phyloP scores from a whole-genome alignment of 2,113 vertebrate species.

The Cairina moschata region DNA sequence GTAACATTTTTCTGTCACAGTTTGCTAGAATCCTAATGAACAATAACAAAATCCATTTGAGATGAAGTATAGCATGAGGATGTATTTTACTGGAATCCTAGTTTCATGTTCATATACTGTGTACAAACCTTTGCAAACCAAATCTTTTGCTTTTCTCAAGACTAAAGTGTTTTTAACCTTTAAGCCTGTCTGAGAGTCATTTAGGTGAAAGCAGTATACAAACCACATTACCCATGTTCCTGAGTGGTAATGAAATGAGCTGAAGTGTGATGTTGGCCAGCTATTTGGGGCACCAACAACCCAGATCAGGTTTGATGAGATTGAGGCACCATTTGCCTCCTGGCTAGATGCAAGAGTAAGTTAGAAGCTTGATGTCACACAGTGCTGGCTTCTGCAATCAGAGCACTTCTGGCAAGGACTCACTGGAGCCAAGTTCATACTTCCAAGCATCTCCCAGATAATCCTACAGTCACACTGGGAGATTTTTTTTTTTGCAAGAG shows the following conservation, averaged over 20 bases:
- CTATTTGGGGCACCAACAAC: background rate
- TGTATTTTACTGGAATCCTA: background rate
- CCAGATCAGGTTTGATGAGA: rapidly evolving
- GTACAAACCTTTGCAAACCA: background rate
- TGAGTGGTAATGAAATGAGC: background rate
- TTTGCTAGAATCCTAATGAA: background rate
- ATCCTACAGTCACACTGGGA: background rate
- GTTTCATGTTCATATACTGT: background rate
- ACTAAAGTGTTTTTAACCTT: background rate
- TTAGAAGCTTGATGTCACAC: background rate
- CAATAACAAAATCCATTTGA: background rate
- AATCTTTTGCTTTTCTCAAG: background rate
- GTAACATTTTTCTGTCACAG: background rate
- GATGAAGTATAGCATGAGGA: background rate
- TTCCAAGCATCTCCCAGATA: background rate
- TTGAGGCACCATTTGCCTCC: background rate
- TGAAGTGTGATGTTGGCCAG: background rate
- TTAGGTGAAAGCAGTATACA: background rate
- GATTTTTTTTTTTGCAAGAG: background rate
- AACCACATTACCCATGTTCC: background rate
- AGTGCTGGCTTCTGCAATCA: background rate
- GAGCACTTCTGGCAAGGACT: background rate
- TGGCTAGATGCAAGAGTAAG: background rate
- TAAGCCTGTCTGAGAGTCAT: background rate
- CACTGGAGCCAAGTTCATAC: background rate